Evolutionary conservation across 2,888 invertebrate genomes (phyloP), one percentile per base, ranked within the genome.

Genomic region (Boloria euphrosyne): DNA sequence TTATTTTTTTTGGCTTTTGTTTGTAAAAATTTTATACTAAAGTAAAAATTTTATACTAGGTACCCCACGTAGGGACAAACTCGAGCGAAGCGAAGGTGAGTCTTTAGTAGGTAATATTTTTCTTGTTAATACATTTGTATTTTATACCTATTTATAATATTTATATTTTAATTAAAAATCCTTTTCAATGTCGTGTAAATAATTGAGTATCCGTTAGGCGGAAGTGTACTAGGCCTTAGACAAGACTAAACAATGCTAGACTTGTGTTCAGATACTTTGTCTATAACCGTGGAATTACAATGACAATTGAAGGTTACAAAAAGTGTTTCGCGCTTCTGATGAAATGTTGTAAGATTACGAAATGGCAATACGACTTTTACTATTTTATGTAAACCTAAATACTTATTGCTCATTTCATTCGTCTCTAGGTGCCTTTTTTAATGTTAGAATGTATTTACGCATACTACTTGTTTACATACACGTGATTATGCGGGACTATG

Each of bases 231-330:
- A 46, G 44, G 18, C 55, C 55, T 55, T 58, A 58, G 47, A 27
- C 16, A 47, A 59, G 47, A 7, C 14, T 31, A 59, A 31, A 59
- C 59, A 59, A 59, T 59, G 59, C 31, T 49, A 59, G 49, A 49
- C 49, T 14, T 13, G 47, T 59, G 59, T 13, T 59, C 27, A 49
- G 47, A 49, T 47, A 38, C 59, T 59, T 59, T 59, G 59, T 59
- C 49, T 49, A 31, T 16, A 14, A 38, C 47, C 59, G 59, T 59
- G 59, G 59, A 49, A 59, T 59, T 59, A 59, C 27, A 59, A 17
- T 47, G 59, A 49, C 59, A 59, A 59, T 59, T 59, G 59, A 59
- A 59, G 49, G 59, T 59, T 49, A 59, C 49, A 59, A 49, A 49
- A 59, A 59, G 16, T 27, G 49, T 59, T 59, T 59, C 57, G 47